Conservation (phyloP, 2,888 invertebrate genomes). For the Neoascia interrupta region DNA sequence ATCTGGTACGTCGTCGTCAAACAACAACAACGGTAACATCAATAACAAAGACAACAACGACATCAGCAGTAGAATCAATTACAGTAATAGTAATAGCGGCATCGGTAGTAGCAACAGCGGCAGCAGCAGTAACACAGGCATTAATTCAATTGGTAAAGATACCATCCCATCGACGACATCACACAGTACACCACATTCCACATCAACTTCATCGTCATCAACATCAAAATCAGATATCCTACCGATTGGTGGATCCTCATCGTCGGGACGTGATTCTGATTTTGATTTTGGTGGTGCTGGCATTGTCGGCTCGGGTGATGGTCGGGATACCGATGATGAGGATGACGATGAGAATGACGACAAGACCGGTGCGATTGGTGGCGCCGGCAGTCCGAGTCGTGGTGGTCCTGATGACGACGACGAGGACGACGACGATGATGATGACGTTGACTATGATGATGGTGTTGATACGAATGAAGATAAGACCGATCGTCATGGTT, state of each 20-base stretch:
- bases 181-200: conserved; percentile 57
- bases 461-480: conserved; percentile 57
- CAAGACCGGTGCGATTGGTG: conserved; percentile 57
- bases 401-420: conserved; percentile 66
- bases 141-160: conserved; percentile 79
- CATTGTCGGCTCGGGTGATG: conserved; percentile 72
- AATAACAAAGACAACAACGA: conserved; percentile 75
- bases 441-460: conserved; percentile 36
- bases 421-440: conserved; percentile 31
- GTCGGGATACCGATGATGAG: conserved; percentile 71
- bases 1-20: conserved; percentile 69
- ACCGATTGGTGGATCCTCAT: conserved; percentile 36
- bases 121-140: conserved; percentile 75
- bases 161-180: conserved; percentile 71
- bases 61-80: conserved; percentile 77
- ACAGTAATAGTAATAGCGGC: conserved; percentile 78
- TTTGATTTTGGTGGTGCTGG: conserved; percentile 70
- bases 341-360: conserved; percentile 71
- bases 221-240: conserved; percentile 59
- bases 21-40: conserved; percentile 74
- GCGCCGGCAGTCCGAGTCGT: conserved; percentile 62
- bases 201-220: conserved; percentile 48
- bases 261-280: conserved; percentile 69
- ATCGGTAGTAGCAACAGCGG: conserved; percentile 75
- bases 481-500: conserved; percentile 49